Evolutionary conservation across 2,797 vertebrate genomes (phyloP).

Genomic region (Melanotaenia trifasciata): DNA sequence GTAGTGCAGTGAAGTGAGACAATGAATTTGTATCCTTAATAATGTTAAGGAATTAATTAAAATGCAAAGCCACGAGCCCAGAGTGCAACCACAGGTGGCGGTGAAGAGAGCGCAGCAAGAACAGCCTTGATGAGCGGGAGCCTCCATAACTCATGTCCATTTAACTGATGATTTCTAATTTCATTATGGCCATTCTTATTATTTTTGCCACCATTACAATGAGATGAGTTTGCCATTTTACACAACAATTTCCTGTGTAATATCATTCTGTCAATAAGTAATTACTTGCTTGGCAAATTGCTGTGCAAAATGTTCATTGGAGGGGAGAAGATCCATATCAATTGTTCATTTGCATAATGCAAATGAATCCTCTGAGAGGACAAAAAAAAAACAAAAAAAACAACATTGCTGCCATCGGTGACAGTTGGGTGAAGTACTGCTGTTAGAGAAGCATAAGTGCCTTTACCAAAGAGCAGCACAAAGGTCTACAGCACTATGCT

Average conservation of each 20-base stretch:
- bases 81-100: conserved; percentile 69
- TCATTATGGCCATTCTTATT: conserved; percentile 53
- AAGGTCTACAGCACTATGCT: conserved; percentile 46
- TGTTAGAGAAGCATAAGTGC: conserved; percentile 60
- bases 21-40: conserved; percentile 70
- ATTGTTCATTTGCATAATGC: conserved; percentile 78
- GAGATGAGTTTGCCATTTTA: conserved; percentile 66
- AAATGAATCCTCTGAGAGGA: conserved; percentile 66
- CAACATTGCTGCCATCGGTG: conserved; percentile 59
- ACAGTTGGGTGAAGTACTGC: conserved; percentile 53
- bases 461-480: conserved; percentile 50
- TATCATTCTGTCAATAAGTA: conserved; percentile 83
- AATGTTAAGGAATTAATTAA: conserved; percentile 76
- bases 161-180: conserved; percentile 62
- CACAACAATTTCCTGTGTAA: conserved; percentile 79
- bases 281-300: conserved; percentile 81
- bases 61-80: conserved; percentile 62
- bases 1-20: conserved; percentile 62
- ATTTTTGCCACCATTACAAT: conserved; percentile 49
- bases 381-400: conserved; percentile 34
- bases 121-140: conserved; percentile 30
- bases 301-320: conserved; percentile 74
- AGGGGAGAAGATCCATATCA: conserved; percentile 76
- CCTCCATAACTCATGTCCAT: conserved; percentile 52
- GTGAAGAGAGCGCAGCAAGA: conserved; percentile 32